Evolutionary conservation across 1,140 invertebrate genomes (phyloP).

Genomic region (Achroia grisella): DNA sequence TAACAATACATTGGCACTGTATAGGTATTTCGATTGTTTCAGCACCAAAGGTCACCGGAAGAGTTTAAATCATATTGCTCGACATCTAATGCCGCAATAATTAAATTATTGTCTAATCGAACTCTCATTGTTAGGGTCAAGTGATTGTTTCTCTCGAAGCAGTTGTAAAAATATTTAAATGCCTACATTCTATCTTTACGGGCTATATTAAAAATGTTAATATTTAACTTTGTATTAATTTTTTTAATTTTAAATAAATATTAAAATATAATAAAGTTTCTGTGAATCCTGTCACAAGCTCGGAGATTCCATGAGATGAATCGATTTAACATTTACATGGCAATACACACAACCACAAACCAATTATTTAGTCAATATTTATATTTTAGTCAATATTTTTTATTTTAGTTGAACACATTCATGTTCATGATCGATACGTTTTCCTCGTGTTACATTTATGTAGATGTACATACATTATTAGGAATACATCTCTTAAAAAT

Average conservation of each 20-base stretch:
- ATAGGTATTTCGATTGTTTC: constrained; percentile 55
- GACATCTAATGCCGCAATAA: background rate
- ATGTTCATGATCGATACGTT: too few species aligned
- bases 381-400: too few species aligned
- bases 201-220: constrained; percentile 12
- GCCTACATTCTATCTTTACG: background rate
- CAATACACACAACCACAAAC: constrained; percentile 21
- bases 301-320: constrained; percentile 42
- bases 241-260: constrained; percentile 52
- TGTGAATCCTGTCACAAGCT: constrained; percentile 55
- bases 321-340: constrained; percentile 51
- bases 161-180: constrained; percentile 1
- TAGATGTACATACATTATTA: too few species aligned
- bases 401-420: too few species aligned
- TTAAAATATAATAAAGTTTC: constrained; percentile 26
- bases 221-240: constrained; percentile 31
- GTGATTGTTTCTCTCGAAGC: background rate
- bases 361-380: too few species aligned
- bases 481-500: too few species aligned
- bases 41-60: constrained; percentile 38
- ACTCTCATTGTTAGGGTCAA: background rate
- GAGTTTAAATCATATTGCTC: constrained; percentile 22
- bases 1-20: constrained; percentile 19
- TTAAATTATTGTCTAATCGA: background rate
- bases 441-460: too few species aligned